Base-by-base conservation (phyloP, 1,140 invertebrate species). In the Brachionus asplanchnoidis region DNA sequence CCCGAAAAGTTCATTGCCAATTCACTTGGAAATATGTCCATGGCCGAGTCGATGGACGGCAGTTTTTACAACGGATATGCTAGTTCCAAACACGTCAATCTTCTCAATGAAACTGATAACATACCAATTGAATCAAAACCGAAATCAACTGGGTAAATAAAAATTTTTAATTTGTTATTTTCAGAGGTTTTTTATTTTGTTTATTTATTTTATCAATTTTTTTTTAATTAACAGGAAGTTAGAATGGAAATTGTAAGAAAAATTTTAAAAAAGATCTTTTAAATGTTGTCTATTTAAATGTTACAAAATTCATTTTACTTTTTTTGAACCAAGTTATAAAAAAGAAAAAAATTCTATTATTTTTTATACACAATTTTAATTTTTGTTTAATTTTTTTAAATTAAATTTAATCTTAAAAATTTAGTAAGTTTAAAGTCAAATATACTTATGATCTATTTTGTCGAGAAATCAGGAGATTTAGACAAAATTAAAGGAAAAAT, bases 31-130 rank as follows among this genome's bases (percentile, higher is more conserved):
- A 82, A 82, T 65, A 68, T 68, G 53, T 82, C 79, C 1, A 60
- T 60, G 65, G 79, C 79, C 4, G 79, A 82, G 36, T 82, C 79
- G 9, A 68, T 82, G 53, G 79, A 82, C 20, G 79, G 53, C 40
- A 65, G 65, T 28, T 82, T 82, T 26, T 65, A 68, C 40, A 82
- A 82, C 44, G 79, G 79, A 4, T 82, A 44, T 66, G 53, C 32
- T 44, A 82, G 79, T 26, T 65, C 65, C 2, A 82, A 82, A 46
- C 28, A 82, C 14, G 40, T 82, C 5, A 50, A 80, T 40, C 26
- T 32, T 20, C 32, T 82, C 2, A 73, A 73, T 20, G 79, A 82
- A 68, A 68, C 79, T 20, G 79, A 82, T 36, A 82, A 82, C 23
- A 68, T 82, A 17, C 79, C 79, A n/a, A 40, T 82, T 23, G 79